Evolutionary conservation across 2,113 vertebrate species (phyloP).

Genomic region (Archilochus colubris): DNA sequence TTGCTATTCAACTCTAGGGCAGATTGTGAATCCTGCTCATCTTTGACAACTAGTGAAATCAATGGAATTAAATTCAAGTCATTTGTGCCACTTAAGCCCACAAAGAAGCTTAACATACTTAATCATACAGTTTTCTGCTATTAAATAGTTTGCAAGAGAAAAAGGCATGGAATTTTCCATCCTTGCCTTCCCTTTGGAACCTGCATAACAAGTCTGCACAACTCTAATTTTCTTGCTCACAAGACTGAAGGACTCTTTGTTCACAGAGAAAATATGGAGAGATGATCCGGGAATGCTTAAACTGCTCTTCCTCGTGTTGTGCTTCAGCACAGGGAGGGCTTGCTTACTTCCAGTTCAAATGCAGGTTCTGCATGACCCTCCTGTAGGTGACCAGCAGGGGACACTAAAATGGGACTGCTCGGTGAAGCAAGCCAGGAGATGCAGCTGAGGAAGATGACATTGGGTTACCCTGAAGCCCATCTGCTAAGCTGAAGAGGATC

Average conservation of each 20-base stretch:
- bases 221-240: not conserved
- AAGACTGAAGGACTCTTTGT: not conserved
- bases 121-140: not conserved
- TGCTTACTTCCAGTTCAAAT: not conserved
- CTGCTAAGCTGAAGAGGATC: not conserved
- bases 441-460: conserved; percentile 4
- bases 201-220: not conserved
- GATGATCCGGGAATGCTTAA: not conserved
- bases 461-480: not conserved
- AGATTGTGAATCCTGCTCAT: not conserved
- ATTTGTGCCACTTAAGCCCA: not conserved
- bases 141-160: not conserved
- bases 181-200: not conserved
- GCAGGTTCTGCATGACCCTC: not conserved
- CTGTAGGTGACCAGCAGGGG: accelerated
- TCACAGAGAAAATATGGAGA: not conserved
- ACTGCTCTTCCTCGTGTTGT: not conserved
- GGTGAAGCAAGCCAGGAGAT: not conserved
- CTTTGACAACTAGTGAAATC: not conserved
- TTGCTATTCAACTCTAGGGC: not conserved
- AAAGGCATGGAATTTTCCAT: conserved; percentile 20
- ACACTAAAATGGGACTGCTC: not conserved
- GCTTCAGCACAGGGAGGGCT: not conserved
- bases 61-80: not conserved
- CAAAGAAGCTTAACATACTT: conserved; percentile 31